A percentile compares a stretch with the other conserved stretches of the same genome.
Evolutionary conservation across 53 echinoderm and acorn worm species (phyloP).

Genomic region (Apostichopus leukothele): DNA sequence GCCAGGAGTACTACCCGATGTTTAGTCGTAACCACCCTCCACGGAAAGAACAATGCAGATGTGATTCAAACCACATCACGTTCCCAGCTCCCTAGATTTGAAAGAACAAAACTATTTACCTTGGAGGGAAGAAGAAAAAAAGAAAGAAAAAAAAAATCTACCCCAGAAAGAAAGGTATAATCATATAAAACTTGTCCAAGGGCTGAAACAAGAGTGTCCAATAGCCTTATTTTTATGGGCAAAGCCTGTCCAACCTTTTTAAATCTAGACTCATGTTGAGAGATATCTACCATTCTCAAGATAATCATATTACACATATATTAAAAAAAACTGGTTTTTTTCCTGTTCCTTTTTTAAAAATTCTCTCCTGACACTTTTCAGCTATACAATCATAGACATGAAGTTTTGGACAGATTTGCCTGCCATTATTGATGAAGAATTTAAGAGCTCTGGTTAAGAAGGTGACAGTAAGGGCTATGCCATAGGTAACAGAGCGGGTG

Average conservation of each 20-base stretch:
- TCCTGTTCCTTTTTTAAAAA: neutral
- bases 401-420: conserved; percentile 2
- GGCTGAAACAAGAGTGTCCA: neutral
- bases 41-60: neutral
- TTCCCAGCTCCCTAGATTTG: neutral
- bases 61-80: conserved; percentile 3
- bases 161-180: too few relatives aligned
- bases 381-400: neutral
- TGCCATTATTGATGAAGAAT: neutral
- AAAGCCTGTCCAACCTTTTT: conserved; percentile 10
- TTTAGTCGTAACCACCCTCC: conserved; percentile 8
- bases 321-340: neutral
- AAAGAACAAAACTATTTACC: neutral
- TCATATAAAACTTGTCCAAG: neutral
- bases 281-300: neutral
- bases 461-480: conserved; percentile 7
- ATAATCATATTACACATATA: neutral
- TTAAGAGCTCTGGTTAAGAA: neutral
- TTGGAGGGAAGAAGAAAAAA: neutral
- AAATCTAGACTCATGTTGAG: neutral
- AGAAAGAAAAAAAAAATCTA: too few relatives aligned
- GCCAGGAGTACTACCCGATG: neutral
- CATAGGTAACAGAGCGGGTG: neutral
- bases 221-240: neutral
- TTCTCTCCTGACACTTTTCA: neutral